A percentile compares a stretch with the other conserved stretches of the same genome.
Evolutionary conservation across 2,888 invertebrate genomes (phyloP).

Genomic region (Protula sp.): DNA sequence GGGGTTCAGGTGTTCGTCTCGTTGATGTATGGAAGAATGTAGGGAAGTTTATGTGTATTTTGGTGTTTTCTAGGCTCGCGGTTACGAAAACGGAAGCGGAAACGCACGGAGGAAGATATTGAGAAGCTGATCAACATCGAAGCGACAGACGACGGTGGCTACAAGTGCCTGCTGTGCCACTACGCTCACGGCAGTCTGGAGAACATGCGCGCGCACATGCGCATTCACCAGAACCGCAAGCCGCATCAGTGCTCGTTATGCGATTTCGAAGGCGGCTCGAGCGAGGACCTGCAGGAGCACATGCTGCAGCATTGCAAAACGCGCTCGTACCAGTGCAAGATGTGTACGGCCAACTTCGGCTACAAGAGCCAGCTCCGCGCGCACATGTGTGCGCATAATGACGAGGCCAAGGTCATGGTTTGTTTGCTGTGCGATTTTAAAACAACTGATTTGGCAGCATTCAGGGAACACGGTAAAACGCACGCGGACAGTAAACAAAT

Average conservation of each 20-base stretch:
- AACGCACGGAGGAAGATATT: background rate
- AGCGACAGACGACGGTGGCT: constrained; percentile 24
- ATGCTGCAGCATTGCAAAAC: constrained; percentile 51
- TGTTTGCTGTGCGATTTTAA: constrained; percentile 8
- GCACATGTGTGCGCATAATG: constrained; percentile 47
- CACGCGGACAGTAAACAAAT: background rate
- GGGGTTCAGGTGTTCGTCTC: too few species aligned
- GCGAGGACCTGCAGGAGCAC: constrained; percentile 43
- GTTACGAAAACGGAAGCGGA: constrained; percentile 17
- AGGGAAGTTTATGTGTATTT: too few species aligned
- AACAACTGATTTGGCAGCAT: background rate
- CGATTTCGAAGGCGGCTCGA: constrained; percentile 39
- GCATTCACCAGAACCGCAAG: constrained; percentile 43
- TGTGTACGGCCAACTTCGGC: constrained; percentile 42
- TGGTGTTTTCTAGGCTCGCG: too few species aligned
- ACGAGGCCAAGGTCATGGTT: background rate
- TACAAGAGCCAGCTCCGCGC: constrained; percentile 51
- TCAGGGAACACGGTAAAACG: background rate
- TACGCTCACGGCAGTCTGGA: constrained; percentile 37
- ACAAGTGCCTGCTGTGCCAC: constrained; percentile 47
- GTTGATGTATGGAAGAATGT: too few species aligned
- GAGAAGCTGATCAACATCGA: constrained; percentile 18
- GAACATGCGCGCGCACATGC: constrained; percentile 43
- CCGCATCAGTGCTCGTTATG: constrained; percentile 50
- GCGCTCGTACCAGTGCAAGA: constrained; percentile 45